Conservation (phyloP, 2,797 vertebrate genomes). For the Urosaurus nigricauda region DNA sequence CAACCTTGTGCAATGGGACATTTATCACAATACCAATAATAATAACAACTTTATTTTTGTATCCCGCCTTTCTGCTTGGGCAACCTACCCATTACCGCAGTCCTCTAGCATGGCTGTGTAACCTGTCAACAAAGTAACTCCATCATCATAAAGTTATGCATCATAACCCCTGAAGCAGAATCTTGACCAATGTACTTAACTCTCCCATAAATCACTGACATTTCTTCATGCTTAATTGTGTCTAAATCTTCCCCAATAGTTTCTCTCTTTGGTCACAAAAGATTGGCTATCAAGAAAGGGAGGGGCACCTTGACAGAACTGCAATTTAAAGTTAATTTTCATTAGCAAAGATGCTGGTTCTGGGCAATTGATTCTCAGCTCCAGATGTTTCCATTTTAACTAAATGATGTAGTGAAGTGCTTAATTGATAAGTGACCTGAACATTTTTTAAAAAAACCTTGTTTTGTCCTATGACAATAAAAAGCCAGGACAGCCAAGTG, state of each 20-base stretch:
- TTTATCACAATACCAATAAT: no score
- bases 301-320: conserved; percentile 65
- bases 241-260: not conserved
- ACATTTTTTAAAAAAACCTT: conserved; percentile 47
- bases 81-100: no score
- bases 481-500: conserved; percentile 65
- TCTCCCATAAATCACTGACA: conserved; percentile 13
- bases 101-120: no score
- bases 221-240: not conserved
- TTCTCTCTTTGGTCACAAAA: conserved; percentile 16
- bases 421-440: conserved; percentile 69
- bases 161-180: no score
- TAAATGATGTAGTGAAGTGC: conserved; percentile 64
- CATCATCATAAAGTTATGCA: no score
- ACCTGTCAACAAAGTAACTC: no score
- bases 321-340: conserved; percentile 73
- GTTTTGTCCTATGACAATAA: conserved; percentile 57
- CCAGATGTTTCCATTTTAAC: conserved; percentile 77
- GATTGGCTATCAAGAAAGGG: conserved; percentile 33
- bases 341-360: conserved; percentile 76
- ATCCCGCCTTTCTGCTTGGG: no score
- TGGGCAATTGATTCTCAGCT: conserved; percentile 77
- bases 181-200: not conserved
- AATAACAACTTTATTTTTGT: no score
- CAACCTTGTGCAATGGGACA: no score